A percentile compares a stretch with the other conserved stretches of the same genome.
Conservation (phyloP, 1,140 invertebrate genomes). For the Nilaparvata lugens region DNA sequence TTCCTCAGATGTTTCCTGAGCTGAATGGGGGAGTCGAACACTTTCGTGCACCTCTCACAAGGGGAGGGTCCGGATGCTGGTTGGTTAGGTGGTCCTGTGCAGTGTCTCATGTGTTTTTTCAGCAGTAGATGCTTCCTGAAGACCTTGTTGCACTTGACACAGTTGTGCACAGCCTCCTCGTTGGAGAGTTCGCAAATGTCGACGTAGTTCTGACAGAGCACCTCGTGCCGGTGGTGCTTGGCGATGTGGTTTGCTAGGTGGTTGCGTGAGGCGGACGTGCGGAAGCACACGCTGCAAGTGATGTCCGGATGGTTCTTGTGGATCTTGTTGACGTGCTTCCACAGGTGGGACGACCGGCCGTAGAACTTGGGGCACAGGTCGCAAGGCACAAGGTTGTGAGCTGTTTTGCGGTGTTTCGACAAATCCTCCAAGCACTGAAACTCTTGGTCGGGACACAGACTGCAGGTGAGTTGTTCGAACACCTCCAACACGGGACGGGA, state of each 20-base stretch:
- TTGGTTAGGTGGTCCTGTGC: slow-evolving; percentile 24
- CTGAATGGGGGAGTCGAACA: slow-evolving; percentile 23
- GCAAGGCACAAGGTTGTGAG: slow-evolving; percentile 48
- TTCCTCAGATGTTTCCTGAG: slow-evolving; percentile 27
- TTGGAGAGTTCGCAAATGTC: slow-evolving; percentile 11
- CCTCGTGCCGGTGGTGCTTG: slow-evolving; percentile 40
- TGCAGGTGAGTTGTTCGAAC: slow-evolving; percentile 35
- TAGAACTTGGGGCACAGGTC: slow-evolving; percentile 53
- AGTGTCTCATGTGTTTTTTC: slow-evolving; percentile 29
- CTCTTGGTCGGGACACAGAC: slow-evolving; percentile 36
- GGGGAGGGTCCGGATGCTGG: slow-evolving; percentile 15
- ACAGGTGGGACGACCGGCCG: slow-evolving; percentile 48
- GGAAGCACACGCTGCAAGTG: slow-evolving; percentile 47
- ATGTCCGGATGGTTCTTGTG: slow-evolving; percentile 50
- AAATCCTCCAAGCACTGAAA: slow-evolving; percentile 42
- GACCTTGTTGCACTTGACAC: slow-evolving; percentile 26
- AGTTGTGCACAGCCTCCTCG: slow-evolving; percentile 20
- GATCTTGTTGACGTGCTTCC: slow-evolving; percentile 52
- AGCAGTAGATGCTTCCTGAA: slow-evolving; percentile 28
- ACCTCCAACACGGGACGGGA: not conserved
- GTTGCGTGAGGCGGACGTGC: slow-evolving; percentile 48
- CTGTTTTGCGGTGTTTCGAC: slow-evolving; percentile 42
- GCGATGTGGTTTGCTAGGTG: slow-evolving; percentile 47
- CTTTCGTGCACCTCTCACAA: slow-evolving; percentile 27
- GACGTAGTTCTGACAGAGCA: not conserved